These are phyloP conservation scores for Atrichornis clamosus DNA, from an alignment of 2,113 vertebrate genomes.

Conservation along the genomic window DNA sequence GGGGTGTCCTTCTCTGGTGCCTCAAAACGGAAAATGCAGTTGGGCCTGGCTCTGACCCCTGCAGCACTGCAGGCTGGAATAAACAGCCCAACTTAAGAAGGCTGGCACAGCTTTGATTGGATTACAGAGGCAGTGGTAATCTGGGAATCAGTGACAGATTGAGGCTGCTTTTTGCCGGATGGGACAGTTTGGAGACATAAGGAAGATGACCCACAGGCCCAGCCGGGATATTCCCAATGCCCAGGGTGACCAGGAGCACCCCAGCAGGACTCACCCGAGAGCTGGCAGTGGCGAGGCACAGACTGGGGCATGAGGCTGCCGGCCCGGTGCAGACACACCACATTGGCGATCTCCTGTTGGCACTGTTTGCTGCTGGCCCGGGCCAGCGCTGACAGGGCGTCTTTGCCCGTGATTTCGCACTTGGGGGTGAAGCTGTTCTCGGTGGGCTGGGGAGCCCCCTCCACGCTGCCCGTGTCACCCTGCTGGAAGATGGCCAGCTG, in stretches of 20 bases:
- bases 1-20: not conserved
- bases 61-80: not conserved
- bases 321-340: conserved; percentile 91
- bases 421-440: conserved; percentile 88
- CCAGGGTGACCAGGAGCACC: not conserved
- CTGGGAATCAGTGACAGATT: not conserved
- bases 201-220: accelerated
- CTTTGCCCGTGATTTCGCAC: conserved; percentile 92
- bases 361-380: conserved; percentile 89
- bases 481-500: conserved; percentile 74
- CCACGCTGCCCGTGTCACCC: conserved; percentile 92
- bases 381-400: conserved; percentile 89
- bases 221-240: not conserved
- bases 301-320: conserved; percentile 88
- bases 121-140: not conserved
- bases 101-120: not conserved
- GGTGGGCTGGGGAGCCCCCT: conserved; percentile 85
- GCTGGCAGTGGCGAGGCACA: conserved; percentile 89
- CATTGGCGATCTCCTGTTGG: conserved; percentile 91
- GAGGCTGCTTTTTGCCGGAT: not conserved
- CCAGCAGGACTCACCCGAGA: conserved; percentile 76
- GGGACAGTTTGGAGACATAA: not conserved
- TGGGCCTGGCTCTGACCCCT: not conserved
- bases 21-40: not conserved
- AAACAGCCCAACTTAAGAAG: not conserved